Evolutionary conservation across 2,888 invertebrate species (phyloP), one percentile per base, ranked within the genome.

Genomic region (Drosophila villosipedis): DNA sequence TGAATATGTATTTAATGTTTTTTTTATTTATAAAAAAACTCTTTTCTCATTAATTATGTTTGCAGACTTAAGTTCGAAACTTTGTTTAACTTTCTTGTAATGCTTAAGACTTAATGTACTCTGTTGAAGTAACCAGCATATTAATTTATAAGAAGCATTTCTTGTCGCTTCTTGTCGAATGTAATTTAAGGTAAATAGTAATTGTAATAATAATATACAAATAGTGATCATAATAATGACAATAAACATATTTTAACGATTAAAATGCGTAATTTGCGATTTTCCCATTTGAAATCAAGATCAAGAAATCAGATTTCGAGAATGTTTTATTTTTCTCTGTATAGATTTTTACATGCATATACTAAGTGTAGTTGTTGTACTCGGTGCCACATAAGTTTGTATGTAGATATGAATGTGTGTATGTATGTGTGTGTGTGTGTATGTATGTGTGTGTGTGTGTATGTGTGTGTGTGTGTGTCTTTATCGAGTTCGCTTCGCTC

Each of bases 401-500:
- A 10, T 39, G 19, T 19, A 19, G 9, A 19, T 39, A 19, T 39
- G 39, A 9, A 9, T 28, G 28, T 28, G 25, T 25, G 25, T 25
- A 3, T 25, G 25, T 25, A n/a, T n/a, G n/a, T n/a, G n/a, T n/a
- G n/a, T n/a, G n/a, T n/a, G 28, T 28, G 28, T 33, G 33, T 39
- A 19, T 39, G 33, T 35, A 14, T 33, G 35, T 14, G 35, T 35
- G 41, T 12, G 22, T 43, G 22, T 14, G 22, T 22, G 43, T 22
- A 6, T 22, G 22, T 22, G 14, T 43, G 22, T 14, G 22, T 22
- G 22, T 22, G 47, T 35, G 41, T 64, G 31, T 59, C 12, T 37
- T n/a, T 25, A 37, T 37, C 37, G 61, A 7, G 62, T 30, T 16
- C 25, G 47, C 31, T 62, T 53, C 62, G 53, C 6, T 54, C 22